These are phyloP conservation scores for Anoncus sp. DNA, from an alignment of 2,888 invertebrate species.

Conservation along the genomic window DNA sequence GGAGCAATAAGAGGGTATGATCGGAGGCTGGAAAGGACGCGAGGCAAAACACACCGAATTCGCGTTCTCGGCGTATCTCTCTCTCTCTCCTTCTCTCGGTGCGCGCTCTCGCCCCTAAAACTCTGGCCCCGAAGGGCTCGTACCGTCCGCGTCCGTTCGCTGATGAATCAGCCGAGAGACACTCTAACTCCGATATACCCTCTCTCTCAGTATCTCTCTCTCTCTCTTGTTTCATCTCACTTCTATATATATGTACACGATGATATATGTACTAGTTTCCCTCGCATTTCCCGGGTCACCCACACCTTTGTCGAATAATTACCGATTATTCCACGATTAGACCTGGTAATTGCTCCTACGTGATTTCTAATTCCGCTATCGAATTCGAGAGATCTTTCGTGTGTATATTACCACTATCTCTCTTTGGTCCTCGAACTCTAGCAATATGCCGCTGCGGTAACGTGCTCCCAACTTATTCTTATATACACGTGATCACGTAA, in stretches of 20 bases:
- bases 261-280: slow-evolving; percentile 31
- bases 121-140: slow-evolving; percentile 74
- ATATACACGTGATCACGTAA: slow-evolving; percentile 22
- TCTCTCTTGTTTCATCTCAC: slow-evolving; percentile 29
- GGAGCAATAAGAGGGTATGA: slow-evolving; percentile 81
- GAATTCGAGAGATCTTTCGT: slow-evolving; percentile 61
- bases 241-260: slow-evolving; percentile 3
- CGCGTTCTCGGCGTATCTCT: slow-evolving; percentile 32
- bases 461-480: slow-evolving; percentile 45
- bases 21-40: slow-evolving; percentile 36
- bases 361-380: slow-evolving; percentile 62
- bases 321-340: slow-evolving; percentile 62
- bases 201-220: slow-evolving; percentile 46
- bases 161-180: slow-evolving; percentile 74
- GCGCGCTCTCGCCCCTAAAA: slow-evolving; percentile 70
- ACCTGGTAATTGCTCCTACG: slow-evolving; percentile 62
- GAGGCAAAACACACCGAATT: slow-evolving; percentile 41
- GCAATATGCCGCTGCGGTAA: slow-evolving; percentile 58
- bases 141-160: slow-evolving; percentile 66
- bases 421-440: slow-evolving; percentile 67
- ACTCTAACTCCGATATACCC: slow-evolving; percentile 52
- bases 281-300: slow-evolving; percentile 60
- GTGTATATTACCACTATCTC: slow-evolving; percentile 31
- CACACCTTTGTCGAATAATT: slow-evolving; percentile 58
- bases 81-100: slow-evolving; percentile 19